These are phyloP conservation scores for Mactromeris polynyma DNA, from an alignment of 2,888 invertebrate genomes.

Conservation along the genomic window DNA sequence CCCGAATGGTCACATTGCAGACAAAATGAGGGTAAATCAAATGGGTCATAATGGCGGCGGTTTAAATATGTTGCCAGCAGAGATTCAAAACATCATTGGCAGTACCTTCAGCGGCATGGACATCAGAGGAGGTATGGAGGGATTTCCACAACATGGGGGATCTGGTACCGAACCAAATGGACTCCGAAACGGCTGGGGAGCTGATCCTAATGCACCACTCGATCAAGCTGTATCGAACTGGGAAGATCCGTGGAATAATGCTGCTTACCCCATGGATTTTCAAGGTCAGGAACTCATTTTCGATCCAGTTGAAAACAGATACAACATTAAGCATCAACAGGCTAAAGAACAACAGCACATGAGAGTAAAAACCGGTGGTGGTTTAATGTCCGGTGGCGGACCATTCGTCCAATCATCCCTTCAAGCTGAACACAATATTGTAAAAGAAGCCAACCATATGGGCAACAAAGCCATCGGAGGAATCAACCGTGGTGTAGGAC, in stretches of 20 bases:
- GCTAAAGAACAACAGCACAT: conserved; percentile 22
- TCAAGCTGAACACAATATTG: conserved; percentile 43
- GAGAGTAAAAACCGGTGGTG: conserved; percentile 15
- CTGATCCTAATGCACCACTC: conserved; percentile 17
- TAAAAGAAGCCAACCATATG: conserved; percentile 34
- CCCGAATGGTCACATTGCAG: neutral
- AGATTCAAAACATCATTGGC: conserved; percentile 44
- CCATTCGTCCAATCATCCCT: neutral
- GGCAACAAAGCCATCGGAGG: conserved; percentile 6
- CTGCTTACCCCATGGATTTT: conserved; percentile 32
- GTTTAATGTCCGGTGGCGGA: neutral
- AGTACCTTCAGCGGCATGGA: conserved; percentile 37
- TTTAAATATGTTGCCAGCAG: conserved; percentile 8
- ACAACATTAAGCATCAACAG: conserved; percentile 28
- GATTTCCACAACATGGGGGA: conserved; percentile 56
- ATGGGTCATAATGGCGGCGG: neutral
- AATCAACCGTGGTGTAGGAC: neutral
- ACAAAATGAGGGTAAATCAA: neutral
- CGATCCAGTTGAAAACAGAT: conserved; percentile 29
- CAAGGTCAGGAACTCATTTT: conserved; percentile 33
- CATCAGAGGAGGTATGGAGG: conserved; percentile 42
- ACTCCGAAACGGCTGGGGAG: conserved; percentile 53
- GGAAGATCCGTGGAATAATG: conserved; percentile 48
- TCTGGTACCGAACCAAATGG: conserved; percentile 24
- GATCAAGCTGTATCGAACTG: conserved; percentile 36